These are phyloP conservation scores for Lophochroa leadbeateri DNA, from an alignment of 2,113 vertebrate species.

Conservation along the genomic window DNA sequence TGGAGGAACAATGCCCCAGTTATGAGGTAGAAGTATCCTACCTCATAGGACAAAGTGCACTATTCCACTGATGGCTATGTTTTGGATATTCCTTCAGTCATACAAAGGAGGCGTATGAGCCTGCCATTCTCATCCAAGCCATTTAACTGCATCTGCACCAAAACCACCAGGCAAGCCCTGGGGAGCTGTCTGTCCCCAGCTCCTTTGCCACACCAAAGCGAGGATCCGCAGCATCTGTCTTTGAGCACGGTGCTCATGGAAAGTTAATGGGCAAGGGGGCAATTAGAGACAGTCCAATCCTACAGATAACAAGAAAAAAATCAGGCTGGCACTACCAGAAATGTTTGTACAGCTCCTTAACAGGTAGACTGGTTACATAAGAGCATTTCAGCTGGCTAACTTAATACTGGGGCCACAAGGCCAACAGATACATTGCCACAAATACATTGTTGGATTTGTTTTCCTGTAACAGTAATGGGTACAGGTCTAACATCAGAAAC, in stretches of 20 bases:
- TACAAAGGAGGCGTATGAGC: not conserved
- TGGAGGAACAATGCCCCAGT: not conserved
- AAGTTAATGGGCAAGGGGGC: fast-evolving
- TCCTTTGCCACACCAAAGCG: fast-evolving
- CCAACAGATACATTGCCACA: too few relatives aligned
- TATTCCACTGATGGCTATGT: not conserved
- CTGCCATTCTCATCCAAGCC: not conserved
- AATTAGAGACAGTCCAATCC: not conserved
- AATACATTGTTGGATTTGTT: not conserved
- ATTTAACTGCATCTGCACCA: not conserved
- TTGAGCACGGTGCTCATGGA: fast-evolving
- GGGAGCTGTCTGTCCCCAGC: fast-evolving
- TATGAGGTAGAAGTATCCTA: not conserved
- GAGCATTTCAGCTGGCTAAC: not conserved
- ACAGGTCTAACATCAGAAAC: too few relatives aligned
- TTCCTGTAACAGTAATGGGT: not conserved
- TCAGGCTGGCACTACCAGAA: not conserved
- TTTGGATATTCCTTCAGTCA: not conserved
- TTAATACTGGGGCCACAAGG: not conserved
- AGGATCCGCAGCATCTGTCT: not conserved
- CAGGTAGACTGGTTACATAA: not conserved
- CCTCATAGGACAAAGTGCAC: not conserved
- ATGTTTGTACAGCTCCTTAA: not conserved
- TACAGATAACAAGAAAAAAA: not conserved
- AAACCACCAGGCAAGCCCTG: not conserved